Evolutionary conservation across 2,888 invertebrate species (phyloP).

Genomic region (Minunthozetes semirufus): DNA sequence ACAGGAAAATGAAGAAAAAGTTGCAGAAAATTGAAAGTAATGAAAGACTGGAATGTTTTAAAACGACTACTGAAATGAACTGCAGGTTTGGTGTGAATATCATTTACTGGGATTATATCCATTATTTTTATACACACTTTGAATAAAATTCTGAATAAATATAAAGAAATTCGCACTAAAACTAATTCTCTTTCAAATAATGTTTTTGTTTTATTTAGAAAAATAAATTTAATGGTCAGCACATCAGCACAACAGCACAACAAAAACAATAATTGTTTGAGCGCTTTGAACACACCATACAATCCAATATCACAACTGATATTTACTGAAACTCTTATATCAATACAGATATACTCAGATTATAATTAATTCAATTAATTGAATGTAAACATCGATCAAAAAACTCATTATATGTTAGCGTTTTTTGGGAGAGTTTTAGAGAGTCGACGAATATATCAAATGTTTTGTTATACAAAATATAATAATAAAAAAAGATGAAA

Average conservation of each 20-base stretch:
- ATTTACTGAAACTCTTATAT: not conserved
- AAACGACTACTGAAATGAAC: not conserved
- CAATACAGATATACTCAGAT: not conserved
- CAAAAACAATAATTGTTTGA: too few species aligned
- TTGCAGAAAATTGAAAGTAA: not conserved
- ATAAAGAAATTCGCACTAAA: too few species aligned
- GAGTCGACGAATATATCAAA: not conserved
- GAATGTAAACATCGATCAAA: not conserved
- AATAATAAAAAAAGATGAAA: not conserved
- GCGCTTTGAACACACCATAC: too few species aligned
- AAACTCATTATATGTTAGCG: not conserved
- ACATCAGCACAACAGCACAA: too few species aligned
- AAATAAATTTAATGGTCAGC: too few species aligned
- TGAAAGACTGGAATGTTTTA: not conserved
- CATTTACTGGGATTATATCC: too few species aligned
- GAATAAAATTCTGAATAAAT: too few species aligned
- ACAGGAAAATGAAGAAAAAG: not conserved
- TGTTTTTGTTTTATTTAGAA: too few species aligned
- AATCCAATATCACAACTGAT: not conserved
- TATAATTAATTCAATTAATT: conserved; percentile 16
- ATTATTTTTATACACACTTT: too few species aligned
- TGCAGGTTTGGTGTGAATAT: too few species aligned
- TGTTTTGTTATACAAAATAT: not conserved
- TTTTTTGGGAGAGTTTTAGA: not conserved
- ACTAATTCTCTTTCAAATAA: too few species aligned